Base-by-base conservation (phyloP, 2,113 vertebrate species). In the Excalfactoria chinensis region DNA sequence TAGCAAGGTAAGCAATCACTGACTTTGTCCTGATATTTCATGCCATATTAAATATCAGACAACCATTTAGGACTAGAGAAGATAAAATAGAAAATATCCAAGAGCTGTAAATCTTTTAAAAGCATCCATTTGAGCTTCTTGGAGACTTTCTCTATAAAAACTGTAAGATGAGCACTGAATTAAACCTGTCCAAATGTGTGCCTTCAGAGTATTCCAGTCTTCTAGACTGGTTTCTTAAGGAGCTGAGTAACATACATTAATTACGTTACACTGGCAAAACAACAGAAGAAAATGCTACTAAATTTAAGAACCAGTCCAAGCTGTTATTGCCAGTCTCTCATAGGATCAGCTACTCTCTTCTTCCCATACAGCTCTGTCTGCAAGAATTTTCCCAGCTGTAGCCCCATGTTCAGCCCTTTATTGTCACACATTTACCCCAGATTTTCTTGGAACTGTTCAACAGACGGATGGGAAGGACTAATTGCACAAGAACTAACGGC, bases 1-100 rank as follows among this genome's bases (percentile, higher is more conserved):
- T 97, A 81, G 71, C 84, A 70, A 89, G 94, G 97, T 97, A 96
- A 97, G 68, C 95, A 91, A 90, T 71, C 70, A 90, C 44, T 69
- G 63, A 68, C 74, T 81, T 88, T 58, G 82, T 97, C 55, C 84
- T 95, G 63, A 96, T 97, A 76, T 74, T 97, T 74, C 95, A 94
- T 94, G 96, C 97, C 84, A 15, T 86, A 79, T 93, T 92, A 91
- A 74, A 92, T 73, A 93, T 86, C 51, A 93, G 58, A 83, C 79
- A 62, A 25, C 43, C 41, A 30, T 79, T 81, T 84, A 86, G 49
- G 46, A 62, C 62, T 59, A 80, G 59, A 79, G 44, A 58, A 93
- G 87, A 85, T 72, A 69, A 84, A 88, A 41, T 51, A 58, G 11
- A 86, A 80, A 93, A 44, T 91, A 91, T 69, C 63, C 75, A 92